phyloP scores from a whole-genome alignment of 2,113 vertebrate species.

The Antennarius striatus region DNA sequence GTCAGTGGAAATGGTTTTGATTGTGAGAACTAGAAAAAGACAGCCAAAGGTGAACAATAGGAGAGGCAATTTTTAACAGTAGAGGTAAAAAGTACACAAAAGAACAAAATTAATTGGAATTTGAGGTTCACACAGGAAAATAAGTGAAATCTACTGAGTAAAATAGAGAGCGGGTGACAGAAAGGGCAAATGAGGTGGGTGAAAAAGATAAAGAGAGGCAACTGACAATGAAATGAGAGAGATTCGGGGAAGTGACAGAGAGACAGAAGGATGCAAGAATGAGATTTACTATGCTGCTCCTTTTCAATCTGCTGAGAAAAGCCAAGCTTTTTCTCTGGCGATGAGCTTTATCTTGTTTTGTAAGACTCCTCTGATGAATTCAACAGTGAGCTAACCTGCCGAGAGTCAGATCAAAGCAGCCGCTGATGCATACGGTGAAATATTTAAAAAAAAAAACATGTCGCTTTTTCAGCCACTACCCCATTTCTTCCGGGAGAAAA shows the following conservation, averaged over 20 bases:
- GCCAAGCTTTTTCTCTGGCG: constrained; percentile 61
- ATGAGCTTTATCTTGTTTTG: constrained; percentile 67
- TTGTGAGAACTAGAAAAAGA: neutral
- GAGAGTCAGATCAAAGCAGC: constrained; percentile 68
- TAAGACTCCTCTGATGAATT: constrained; percentile 57
- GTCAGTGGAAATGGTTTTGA: too few relatives aligned
- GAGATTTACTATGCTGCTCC: constrained; percentile 56
- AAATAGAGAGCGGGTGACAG: constrained; percentile 31
- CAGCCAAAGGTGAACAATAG: neutral
- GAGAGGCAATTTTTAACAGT: too few relatives aligned
- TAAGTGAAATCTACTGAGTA: constrained; percentile 29
- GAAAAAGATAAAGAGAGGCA: constrained; percentile 13
- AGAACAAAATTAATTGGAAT: constrained; percentile 29
- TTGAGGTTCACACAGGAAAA: constrained; percentile 21
- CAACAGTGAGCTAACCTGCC: constrained; percentile 60
- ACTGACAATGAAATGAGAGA: constrained; percentile 48
- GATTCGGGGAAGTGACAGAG: constrained; percentile 45
- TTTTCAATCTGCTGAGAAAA: constrained; percentile 67
- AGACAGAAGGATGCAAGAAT: constrained; percentile 51
- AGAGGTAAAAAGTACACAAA: neutral
- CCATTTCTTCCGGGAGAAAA: constrained; percentile 40
- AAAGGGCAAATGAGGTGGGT: constrained; percentile 22
- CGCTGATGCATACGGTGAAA: constrained; percentile 46
- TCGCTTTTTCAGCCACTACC: constrained; percentile 32
- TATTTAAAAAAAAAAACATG: constrained; percentile 66